These are phyloP conservation scores for Octodon degus DNA, from an alignment of 2,113 vertebrate species.

Conservation along the genomic window DNA sequence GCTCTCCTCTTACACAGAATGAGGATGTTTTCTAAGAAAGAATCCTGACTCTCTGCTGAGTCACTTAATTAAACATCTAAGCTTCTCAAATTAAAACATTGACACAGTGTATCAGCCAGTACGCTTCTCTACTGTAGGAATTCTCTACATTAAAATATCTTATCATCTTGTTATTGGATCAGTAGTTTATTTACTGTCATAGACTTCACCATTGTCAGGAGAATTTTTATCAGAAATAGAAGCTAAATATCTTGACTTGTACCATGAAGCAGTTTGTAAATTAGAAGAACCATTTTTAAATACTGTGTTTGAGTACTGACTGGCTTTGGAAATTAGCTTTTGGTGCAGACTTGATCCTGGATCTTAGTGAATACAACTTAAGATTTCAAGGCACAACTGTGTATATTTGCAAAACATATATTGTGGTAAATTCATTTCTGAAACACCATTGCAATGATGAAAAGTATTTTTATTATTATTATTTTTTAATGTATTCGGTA, in stretches of 20 bases:
- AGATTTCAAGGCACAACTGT: constrained; percentile 16
- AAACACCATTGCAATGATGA: constrained; percentile 35
- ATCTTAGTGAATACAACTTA: constrained; percentile 44
- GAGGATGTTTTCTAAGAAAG: too few species aligned
- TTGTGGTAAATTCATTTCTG: constrained; percentile 8
- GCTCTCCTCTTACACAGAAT: too few species aligned
- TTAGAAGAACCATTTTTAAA: not conserved
- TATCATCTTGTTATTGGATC: constrained; percentile 16
- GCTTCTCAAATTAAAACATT: too few species aligned
- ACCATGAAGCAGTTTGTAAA: not conserved
- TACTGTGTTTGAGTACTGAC: not conserved
- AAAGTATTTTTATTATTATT: constrained; percentile 14
- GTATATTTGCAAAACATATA: constrained; percentile 29
- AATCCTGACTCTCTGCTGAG: too few species aligned
- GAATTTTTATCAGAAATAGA: constrained; percentile 40
- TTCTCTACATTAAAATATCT: not conserved
- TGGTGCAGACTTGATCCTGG: constrained; percentile 22
- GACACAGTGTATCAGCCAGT: too few species aligned
- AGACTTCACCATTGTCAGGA: not conserved
- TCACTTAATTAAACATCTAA: too few species aligned
- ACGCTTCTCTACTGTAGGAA: too few species aligned
- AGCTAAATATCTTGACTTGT: not conserved
- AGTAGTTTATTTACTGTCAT: not conserved
- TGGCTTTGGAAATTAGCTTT: not conserved
- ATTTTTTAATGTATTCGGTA: too few species aligned